Conservation (phyloP, 2,797 vertebrate genomes). For the Oreochromis grahami region DNA sequence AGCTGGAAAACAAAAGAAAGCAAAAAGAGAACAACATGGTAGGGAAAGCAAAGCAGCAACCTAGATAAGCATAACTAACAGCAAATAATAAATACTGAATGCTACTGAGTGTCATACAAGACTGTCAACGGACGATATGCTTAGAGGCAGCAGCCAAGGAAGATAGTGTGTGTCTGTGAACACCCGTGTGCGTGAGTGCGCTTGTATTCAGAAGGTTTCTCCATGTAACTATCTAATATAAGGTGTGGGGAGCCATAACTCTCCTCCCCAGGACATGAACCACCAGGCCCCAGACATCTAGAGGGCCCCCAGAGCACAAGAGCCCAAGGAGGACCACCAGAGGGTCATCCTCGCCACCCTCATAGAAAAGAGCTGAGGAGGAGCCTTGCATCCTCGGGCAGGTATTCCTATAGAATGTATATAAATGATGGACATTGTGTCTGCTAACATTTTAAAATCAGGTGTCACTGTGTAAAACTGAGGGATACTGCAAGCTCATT, state of each 20-base stretch:
- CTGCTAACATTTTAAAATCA: not conserved
- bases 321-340: not conserved
- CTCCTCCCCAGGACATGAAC: not conserved
- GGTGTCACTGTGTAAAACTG: not conserved
- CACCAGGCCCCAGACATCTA: not conserved
- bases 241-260: not conserved
- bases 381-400: not conserved
- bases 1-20: not conserved
- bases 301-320: not conserved
- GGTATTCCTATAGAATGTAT: not conserved
- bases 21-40: not conserved
- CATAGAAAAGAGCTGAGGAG: not conserved
- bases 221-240: not conserved
- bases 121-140: not conserved
- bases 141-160: not conserved
- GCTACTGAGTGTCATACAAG: not conserved
- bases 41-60: not conserved
- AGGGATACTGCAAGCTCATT: not conserved
- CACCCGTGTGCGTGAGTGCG: not conserved
- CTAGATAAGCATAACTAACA: not conserved
- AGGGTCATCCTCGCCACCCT: not conserved
- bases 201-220: not conserved
- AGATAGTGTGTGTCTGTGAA: not conserved
- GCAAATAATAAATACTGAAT: too few species aligned
- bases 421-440: not conserved